phyloP scores from a whole-genome alignment of 1,140 invertebrate species.

The Lycorma delicatula region DNA sequence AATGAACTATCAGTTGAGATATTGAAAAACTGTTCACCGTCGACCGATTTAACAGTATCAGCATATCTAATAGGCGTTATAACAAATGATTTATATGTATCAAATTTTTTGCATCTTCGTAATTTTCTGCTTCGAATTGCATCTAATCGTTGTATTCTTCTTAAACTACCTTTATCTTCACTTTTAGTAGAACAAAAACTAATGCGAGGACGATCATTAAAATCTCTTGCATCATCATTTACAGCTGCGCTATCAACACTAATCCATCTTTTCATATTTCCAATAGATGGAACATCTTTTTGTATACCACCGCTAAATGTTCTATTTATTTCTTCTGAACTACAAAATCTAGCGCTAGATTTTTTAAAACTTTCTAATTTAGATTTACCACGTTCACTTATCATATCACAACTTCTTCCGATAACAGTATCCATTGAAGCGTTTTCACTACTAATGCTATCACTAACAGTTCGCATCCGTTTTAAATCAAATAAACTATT shows the following conservation, averaged over 20 bases:
- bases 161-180: not conserved
- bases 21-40: not conserved
- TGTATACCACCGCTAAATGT: slow-evolving; percentile 8
- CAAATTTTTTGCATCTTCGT: slow-evolving; percentile 20
- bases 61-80: slow-evolving; percentile 19
- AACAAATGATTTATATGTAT: slow-evolving; percentile 23
- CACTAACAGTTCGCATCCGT: not conserved
- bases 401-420: not conserved
- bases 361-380: slow-evolving; percentile 8
- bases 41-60: not conserved
- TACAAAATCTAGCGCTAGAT: slow-evolving; percentile 19
- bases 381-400: not conserved
- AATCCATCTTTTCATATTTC: slow-evolving; percentile 22
- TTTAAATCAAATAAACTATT: slow-evolving; percentile 26
- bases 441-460: not conserved
- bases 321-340: slow-evolving; percentile 22
- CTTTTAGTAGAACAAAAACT: not conserved
- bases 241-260: slow-evolving; percentile 21
- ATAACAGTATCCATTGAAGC: not conserved
- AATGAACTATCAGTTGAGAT: slow-evolving; percentile 10
- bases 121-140: slow-evolving; percentile 20
- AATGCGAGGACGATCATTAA: not conserved
- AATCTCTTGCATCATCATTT: not conserved
- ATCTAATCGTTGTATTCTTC: slow-evolving; percentile 6
- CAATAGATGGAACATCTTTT: not conserved